Conservation (phyloP, 2,797 vertebrate species). For the Urosaurus nigricauda region DNA sequence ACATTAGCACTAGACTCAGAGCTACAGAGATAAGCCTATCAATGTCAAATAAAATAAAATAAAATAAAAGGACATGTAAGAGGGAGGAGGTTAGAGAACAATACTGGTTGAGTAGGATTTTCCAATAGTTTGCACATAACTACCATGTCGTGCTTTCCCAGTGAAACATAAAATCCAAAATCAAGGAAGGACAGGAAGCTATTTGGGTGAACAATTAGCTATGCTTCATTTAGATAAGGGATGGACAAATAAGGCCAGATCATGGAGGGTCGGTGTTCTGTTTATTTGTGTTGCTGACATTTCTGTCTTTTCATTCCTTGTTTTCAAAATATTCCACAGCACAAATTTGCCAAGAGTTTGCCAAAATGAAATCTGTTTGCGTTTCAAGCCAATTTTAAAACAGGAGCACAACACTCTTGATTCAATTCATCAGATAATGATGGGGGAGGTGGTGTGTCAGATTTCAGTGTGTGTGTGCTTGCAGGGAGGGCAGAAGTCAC, state of each 20-base stretch:
- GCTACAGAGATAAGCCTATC: not conserved
- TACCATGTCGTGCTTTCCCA: not conserved
- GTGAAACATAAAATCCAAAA: slow-evolving; percentile 7
- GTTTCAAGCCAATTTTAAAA: not conserved
- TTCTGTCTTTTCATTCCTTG: not conserved
- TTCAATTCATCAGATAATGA: too few species aligned
- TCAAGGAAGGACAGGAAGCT: not conserved
- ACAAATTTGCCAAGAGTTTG: not conserved
- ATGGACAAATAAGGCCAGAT: not conserved
- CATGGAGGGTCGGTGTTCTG: not conserved
- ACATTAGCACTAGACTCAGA: slow-evolving; percentile 1
- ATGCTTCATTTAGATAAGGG: not conserved
- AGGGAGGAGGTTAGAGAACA: not conserved
- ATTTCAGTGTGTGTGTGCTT: not conserved
- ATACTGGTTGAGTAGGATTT: not conserved
- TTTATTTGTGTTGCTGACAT: not conserved
- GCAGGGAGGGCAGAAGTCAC: not conserved
- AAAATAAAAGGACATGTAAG: not conserved
- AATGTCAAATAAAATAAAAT: too few species aligned
- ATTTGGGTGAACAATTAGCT: not conserved
- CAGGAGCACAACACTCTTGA: not conserved
- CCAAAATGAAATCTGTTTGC: not conserved
- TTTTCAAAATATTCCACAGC: not conserved
- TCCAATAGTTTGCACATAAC: slow-evolving; percentile 24
- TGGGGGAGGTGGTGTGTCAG: not conserved